These are phyloP conservation scores for Copsychus sechellarum DNA, from an alignment of 2,113 vertebrate species.

Conservation along the genomic window DNA sequence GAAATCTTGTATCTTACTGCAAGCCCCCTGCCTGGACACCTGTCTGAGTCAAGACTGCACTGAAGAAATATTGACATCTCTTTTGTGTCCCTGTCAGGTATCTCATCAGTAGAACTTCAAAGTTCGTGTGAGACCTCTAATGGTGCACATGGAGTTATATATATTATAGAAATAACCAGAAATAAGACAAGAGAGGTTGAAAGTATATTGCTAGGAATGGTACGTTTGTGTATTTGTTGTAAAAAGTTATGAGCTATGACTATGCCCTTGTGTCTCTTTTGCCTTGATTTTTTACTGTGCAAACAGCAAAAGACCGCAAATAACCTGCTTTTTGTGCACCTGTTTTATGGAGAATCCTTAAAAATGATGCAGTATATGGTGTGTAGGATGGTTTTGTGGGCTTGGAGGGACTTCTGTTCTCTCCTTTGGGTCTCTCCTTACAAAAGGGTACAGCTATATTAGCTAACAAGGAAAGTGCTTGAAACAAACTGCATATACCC, in stretches of 20 bases:
- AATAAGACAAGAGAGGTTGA: background rate
- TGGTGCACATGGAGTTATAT: background rate
- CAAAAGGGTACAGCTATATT: background rate
- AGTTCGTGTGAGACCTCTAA: background rate
- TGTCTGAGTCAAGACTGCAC: background rate
- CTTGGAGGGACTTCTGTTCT: background rate
- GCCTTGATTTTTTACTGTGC: constrained; percentile 1
- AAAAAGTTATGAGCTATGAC: constrained; percentile 41
- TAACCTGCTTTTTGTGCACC: constrained; percentile 18
- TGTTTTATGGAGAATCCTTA: constrained; percentile 22
- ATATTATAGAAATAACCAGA: background rate
- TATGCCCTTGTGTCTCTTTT: constrained; percentile 39
- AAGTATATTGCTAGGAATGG: background rate
- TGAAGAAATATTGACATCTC: background rate
- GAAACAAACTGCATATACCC: background rate
- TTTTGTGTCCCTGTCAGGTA: background rate
- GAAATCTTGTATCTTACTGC: background rate
- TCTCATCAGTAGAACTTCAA: background rate
- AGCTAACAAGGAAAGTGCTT: background rate
- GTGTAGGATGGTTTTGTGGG: background rate
- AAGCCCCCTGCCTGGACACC: background rate
- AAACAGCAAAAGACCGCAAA: constrained; percentile 30
- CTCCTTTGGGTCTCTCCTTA: background rate
- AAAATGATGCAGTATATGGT: background rate
- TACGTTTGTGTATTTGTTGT: constrained; percentile 25